Conservation (phyloP, 2,888 invertebrate species). For the Notocelia uddmanniana region DNA sequence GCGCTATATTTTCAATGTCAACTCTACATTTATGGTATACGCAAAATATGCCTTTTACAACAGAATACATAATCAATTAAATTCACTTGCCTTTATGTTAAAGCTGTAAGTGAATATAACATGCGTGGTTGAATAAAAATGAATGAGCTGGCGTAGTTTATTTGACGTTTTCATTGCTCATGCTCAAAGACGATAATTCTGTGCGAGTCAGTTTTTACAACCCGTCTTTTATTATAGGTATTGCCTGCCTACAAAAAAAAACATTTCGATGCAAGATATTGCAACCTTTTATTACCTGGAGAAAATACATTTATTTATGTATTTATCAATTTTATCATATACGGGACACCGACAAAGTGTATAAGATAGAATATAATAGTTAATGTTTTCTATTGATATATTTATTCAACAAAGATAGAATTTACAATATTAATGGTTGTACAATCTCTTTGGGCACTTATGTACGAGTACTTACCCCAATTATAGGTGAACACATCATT, state of each 20-base stretch:
- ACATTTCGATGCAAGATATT: background rate
- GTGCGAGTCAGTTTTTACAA: background rate
- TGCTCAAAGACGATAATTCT: conserved; percentile 3
- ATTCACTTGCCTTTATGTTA: background rate
- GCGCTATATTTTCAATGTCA: too few relatives aligned
- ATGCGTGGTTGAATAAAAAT: conserved; percentile 15
- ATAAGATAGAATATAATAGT: too few relatives aligned
- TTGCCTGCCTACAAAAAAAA: background rate
- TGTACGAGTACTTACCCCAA: too few relatives aligned
- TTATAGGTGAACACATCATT: too few relatives aligned
- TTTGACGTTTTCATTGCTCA: conserved; percentile 19
- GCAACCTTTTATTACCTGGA: too few relatives aligned
- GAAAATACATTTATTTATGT: too few relatives aligned
- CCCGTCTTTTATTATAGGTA: background rate
- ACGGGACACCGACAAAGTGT: too few relatives aligned
- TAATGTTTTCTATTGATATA: too few relatives aligned
- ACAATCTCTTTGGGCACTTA: too few relatives aligned
- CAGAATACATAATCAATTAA: conserved; percentile 16
- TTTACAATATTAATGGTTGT: too few relatives aligned
- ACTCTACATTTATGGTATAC: background rate
- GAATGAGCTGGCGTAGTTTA: conserved; percentile 10
- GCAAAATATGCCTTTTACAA: background rate
- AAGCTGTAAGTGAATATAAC: conserved; percentile 13
- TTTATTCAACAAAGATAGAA: too few relatives aligned
- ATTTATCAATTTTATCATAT: too few relatives aligned